These are phyloP conservation scores for Musca domestica DNA, from an alignment of 1,140 invertebrate species.

Conservation along the genomic window DNA sequence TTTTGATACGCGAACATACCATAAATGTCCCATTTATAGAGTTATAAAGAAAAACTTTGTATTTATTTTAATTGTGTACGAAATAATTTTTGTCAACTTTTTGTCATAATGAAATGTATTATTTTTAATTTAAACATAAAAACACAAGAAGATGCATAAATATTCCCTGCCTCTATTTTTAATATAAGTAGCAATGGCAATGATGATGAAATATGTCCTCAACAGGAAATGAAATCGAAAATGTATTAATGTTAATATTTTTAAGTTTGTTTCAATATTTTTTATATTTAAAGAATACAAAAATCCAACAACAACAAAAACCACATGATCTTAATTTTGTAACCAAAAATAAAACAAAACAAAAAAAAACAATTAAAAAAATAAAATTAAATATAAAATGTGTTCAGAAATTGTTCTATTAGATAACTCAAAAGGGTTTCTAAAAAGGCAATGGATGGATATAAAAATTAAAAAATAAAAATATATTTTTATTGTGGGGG, in stretches of 20 bases:
- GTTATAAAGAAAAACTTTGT: too few relatives aligned
- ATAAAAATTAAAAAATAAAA: background rate
- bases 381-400: too few relatives aligned
- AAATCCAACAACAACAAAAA: slow-evolving; percentile 2
- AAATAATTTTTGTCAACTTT: too few relatives aligned
- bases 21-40: background rate
- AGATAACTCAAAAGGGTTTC: background rate
- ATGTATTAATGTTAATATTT: slow-evolving; percentile 9
- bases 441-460: slow-evolving; percentile 2
- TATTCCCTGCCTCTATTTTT: background rate
- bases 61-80: too few relatives aligned
- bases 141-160: too few relatives aligned
- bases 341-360: slow-evolving; percentile 7
- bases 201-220: slow-evolving; percentile 10
- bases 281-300: slow-evolving; percentile 1
- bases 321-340: slow-evolving; percentile 8
- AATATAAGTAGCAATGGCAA: background rate
- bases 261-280: slow-evolving; percentile 5
- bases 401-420: slow-evolving; percentile 7
- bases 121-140: slow-evolving; percentile 16
- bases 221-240: slow-evolving; percentile 20
- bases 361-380: slow-evolving; percentile 12
- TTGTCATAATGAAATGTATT: slow-evolving; percentile 6
- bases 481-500: background rate
- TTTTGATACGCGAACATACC: background rate